Percentiles rank a stretch among this genome's conserved stretches.
phyloP scores from a whole-genome alignment of 2,113 vertebrate genomes.

The Mustela lutreola region DNA sequence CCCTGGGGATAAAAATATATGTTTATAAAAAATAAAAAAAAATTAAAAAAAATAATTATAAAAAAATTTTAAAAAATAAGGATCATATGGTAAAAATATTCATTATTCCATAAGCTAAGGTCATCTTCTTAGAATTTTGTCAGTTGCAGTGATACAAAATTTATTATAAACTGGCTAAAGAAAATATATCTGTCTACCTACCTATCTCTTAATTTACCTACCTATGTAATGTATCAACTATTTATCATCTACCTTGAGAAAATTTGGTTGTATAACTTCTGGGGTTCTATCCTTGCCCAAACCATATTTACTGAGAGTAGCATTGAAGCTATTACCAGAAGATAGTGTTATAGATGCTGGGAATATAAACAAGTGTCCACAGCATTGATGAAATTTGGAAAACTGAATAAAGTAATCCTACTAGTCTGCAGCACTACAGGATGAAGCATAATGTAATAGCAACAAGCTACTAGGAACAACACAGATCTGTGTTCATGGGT shows the following conservation, averaged over 20 bases:
- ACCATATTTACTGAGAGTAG: background rate
- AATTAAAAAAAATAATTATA: no score
- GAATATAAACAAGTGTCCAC: background rate
- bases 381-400: background rate
- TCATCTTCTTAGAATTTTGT: slow-evolving; percentile 20
- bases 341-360: background rate
- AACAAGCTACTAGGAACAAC: background rate
- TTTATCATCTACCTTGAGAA: background rate
- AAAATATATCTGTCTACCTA: background rate
- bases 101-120: background rate
- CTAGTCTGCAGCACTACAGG: background rate
- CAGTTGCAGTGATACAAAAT: background rate
- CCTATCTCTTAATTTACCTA: background rate
- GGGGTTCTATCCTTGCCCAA: background rate
- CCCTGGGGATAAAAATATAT: no score
- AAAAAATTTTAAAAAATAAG: slow-evolving; percentile 47
- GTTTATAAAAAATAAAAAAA: no score
- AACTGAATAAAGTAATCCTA: background rate
- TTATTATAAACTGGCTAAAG: background rate
- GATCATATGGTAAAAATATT: slow-evolving; percentile 19
- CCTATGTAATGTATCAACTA: background rate
- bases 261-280: background rate
- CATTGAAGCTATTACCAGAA: background rate
- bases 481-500: background rate
- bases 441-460: background rate